Evolutionary conservation across 2,888 invertebrate species (phyloP).

Genomic region (Geophilus truncorum): DNA sequence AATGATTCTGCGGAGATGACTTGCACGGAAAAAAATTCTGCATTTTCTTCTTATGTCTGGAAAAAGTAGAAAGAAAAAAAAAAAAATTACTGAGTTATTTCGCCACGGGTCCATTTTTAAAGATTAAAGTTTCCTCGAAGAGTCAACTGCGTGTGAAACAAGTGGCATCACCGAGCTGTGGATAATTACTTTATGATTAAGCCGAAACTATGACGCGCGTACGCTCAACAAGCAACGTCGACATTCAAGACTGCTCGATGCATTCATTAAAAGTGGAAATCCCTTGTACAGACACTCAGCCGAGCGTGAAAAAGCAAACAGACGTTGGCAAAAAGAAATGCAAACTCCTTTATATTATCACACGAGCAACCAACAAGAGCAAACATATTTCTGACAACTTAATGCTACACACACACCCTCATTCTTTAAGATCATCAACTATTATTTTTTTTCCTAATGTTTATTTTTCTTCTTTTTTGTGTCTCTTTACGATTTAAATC

Average conservation of each 20-base stretch:
- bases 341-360: slow-evolving; percentile 11
- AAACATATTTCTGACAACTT: slow-evolving; percentile 16
- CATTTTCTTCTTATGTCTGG: slow-evolving; percentile 41
- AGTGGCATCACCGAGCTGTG: slow-evolving; percentile 11
- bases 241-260: background rate
- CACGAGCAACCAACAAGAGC: background rate
- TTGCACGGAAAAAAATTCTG: slow-evolving; percentile 42
- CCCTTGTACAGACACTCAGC: slow-evolving; percentile 6
- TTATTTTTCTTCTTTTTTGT: background rate
- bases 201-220: background rate
- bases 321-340: slow-evolving; percentile 20
- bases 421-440: background rate
- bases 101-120: background rate
- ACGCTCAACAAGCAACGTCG: background rate
- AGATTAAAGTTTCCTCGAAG: background rate
- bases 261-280: slow-evolving; percentile 12
- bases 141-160: slow-evolving; percentile 2
- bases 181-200: slow-evolving; percentile 20
- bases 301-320: background rate
- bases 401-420: background rate
- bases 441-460: background rate
- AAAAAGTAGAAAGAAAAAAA: slow-evolving; percentile 33
- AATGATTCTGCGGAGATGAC: slow-evolving; percentile 38
- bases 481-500: background rate
- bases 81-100: background rate